Percentiles rank a stretch among this genome's conserved stretches.
phyloP scores from a whole-genome alignment of 2,888 invertebrate genomes.

The Therioaphis trifolii region DNA sequence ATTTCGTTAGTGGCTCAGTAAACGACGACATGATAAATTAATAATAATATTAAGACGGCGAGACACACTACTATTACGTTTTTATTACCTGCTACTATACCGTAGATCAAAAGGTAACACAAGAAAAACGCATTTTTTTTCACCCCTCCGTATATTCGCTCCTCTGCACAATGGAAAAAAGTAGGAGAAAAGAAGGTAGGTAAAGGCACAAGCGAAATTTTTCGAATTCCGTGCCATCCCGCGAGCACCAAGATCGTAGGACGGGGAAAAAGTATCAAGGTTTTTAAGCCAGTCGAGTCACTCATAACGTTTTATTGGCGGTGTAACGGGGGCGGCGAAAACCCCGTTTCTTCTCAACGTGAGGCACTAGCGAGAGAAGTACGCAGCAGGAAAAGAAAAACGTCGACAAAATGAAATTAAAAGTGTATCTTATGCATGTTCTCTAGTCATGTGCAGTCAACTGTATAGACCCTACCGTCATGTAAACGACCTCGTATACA shows the following conservation, averaged over 20 bases:
- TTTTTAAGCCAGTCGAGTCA: slow-evolving; percentile 54
- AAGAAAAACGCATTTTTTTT: slow-evolving; percentile 39
- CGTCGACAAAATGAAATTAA: slow-evolving; percentile 60
- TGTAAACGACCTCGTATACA: slow-evolving; percentile 45
- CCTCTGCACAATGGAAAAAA: slow-evolving; percentile 23
- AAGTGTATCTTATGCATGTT: slow-evolving; percentile 56
- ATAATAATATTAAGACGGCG: slow-evolving; percentile 29
- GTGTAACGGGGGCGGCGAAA: neutral
- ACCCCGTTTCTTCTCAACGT: slow-evolving; percentile 8
- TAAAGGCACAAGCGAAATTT: slow-evolving; percentile 38
- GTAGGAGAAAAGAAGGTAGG: slow-evolving; percentile 3
- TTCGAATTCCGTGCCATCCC: slow-evolving; percentile 44
- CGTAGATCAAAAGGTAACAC: slow-evolving; percentile 22
- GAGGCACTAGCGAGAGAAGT: neutral
- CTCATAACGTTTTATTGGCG: slow-evolving; percentile 57
- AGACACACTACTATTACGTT: neutral
- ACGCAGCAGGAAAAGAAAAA: slow-evolving; percentile 8
- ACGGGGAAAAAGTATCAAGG: slow-evolving; percentile 21
- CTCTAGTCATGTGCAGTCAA: slow-evolving; percentile 56
- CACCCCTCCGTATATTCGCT: neutral
- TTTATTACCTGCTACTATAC: slow-evolving; percentile 30
- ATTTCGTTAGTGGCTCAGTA: neutral
- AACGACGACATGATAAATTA: slow-evolving; percentile 32
- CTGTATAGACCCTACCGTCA: slow-evolving; percentile 41
- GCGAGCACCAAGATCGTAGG: neutral